These are phyloP conservation scores for Oncopeltus fasciatus DNA, from an alignment of 1,140 invertebrate species.

Conservation along the genomic window DNA sequence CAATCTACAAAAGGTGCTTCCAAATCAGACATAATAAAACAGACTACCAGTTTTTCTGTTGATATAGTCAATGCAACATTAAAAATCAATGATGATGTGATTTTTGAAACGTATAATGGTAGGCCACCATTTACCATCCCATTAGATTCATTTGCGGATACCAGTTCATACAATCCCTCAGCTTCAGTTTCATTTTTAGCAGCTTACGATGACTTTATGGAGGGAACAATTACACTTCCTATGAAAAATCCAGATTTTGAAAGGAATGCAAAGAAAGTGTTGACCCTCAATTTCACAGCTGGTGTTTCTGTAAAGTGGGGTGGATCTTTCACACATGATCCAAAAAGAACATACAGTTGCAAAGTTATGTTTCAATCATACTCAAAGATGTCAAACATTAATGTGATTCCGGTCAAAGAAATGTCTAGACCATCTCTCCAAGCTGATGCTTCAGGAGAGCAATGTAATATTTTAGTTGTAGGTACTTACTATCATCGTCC, in stretches of 20 bases:
- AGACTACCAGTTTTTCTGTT: not conserved
- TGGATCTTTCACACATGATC: not conserved
- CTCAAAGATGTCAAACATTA: not conserved
- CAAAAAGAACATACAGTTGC: not conserved
- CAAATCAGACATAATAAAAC: not conserved
- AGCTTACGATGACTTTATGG: not conserved
- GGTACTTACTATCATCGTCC: conserved; percentile 15
- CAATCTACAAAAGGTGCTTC: not conserved
- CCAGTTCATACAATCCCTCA: conserved; percentile 1
- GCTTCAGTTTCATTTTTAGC: conserved; percentile 27
- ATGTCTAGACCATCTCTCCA: not conserved
- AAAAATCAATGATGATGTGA: conserved; percentile 35
- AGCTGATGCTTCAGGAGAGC: not conserved
- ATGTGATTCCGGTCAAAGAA: not conserved
- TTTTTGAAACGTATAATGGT: conserved; percentile 44
- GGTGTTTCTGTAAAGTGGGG: not conserved
- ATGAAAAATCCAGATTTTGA: not conserved
- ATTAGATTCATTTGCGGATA: conserved; percentile 11
- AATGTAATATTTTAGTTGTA: conserved; percentile 14
- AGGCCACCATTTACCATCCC: conserved; percentile 11
- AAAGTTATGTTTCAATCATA: not conserved
- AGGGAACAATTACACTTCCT: not conserved
- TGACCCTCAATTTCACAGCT: not conserved
- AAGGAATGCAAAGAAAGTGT: not conserved
- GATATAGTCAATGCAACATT: not conserved